Evolutionary conservation across 2,113 vertebrate genomes (phyloP), one percentile per base, ranked within the genome.

Genomic region (Gymnogyps californianus): DNA sequence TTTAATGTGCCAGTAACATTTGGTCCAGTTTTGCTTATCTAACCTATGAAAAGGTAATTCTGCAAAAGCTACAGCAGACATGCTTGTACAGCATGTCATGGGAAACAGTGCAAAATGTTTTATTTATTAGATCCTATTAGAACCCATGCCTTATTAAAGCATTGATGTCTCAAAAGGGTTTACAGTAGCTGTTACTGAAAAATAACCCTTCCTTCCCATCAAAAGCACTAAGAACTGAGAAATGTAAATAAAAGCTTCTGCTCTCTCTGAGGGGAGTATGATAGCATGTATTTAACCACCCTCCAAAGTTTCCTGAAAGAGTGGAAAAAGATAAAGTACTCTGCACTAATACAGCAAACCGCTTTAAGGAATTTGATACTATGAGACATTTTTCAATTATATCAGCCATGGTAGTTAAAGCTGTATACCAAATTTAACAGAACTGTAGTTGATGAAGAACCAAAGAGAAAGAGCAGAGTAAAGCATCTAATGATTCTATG

Each of bases 91-190:
- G 71, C 26, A 57, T 67, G 28, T 64, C 72, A 64, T 74, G 58
- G 70, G 79, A 94, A 93, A 94, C 13, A 80, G n/a, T 55, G 49
- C 18, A 89, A 92, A 96, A 96, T 87, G 44, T 51, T 90, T 97
- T 91, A 85, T 95, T 97, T 69, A 77, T 93, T 76, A 93, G 70
- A 76, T 52, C 42, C 77, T 91, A 44, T 94, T 96, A 94, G 58
- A 90, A 89, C 13, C 22, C 34, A 52, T 67, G 51, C 64, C 42
- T 94, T 87, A 91, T 84, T 94, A 87, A 96, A 92, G 51, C 18
- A 58, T 1, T 80, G 59, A 87, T 94, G 72, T 87, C 93, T 87
- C 66, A 69, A 80, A 93, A 89, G 67, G 26, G 19, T 64, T 96
- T 94, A 84, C n/a, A 36, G 47, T 82, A 91, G 31, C 52, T 32